Base-by-base conservation (phyloP, 2,797 vertebrate genomes). In the Acrossocheilus wenchowensis region DNA sequence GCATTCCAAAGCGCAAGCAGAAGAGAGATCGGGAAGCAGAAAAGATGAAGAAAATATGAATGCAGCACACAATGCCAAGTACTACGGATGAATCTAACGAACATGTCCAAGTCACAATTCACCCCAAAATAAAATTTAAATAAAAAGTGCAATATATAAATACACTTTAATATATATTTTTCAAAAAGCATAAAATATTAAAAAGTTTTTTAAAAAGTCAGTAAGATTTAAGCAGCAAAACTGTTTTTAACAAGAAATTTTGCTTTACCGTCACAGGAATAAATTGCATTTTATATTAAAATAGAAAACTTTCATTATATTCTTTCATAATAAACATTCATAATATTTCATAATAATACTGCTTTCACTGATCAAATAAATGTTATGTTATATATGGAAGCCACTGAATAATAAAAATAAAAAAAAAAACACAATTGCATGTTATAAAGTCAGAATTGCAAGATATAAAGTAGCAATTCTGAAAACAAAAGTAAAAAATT, bases 1-100 rank as follows among this genome's bases (percentile, higher is more conserved):
- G 90, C n/a, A 86, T 73, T 93, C 92, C 92, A 80, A 79, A 69
- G 90, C n/a, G 89, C 62, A 90, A 91, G 89, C 41, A 26, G 77
- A 30, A 64, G 14, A 45, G 78, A 52, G 60, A 64, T 7, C 6
- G 43, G 30, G 48, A 75, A 60, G 68, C 50, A 86, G 52, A 72
- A 26, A 64, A 69, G 7, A 80, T 23, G 39, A 62, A 83, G 81
- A 66, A 80, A 83, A 57, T 30, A 86, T 86, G 77, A 79, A 87
- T 79, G 60, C 36, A 74, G 64, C 26, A 14, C 6, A 34, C 74
- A 48, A 10, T 60, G 43, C 45, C 23, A 62, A 62, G 36, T n/a
- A 43, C 0, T 26, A 43, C 43, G 23, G 39, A 62, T 11, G 11
- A 23, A 62, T 19, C 23, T 17, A 23, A 62, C 4, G 0, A 71